Base-by-base conservation (phyloP, 2,797 vertebrate species). In the Tiaroga cobitis region DNA sequence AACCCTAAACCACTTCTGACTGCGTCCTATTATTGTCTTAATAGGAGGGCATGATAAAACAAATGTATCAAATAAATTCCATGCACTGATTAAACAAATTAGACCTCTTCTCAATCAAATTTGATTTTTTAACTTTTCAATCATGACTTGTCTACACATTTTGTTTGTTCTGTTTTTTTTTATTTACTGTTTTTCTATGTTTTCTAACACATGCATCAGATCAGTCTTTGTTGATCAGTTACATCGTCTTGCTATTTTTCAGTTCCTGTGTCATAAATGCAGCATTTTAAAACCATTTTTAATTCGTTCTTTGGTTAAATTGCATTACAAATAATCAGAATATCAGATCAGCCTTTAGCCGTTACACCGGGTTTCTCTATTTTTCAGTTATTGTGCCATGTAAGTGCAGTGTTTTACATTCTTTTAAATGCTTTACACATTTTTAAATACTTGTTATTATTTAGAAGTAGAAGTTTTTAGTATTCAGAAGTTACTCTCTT, bases 11-110 rank as follows among this genome's bases (percentile, higher is more conserved):
- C 54, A 72, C 63, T 70, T 68, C 67, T 41, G 68, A 68, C 26
- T 83, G 19, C 69, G 74, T 86, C 51, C 39, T 65, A 46, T 83
- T 61, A 74, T 34, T 86, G 43, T 49, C 34, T 68, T 85, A 49
- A 51, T 83, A 7, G 9, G 56, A 49, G 32, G 8, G 80, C 29
- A 39, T 39, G 49, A 37, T 15, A 37, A 76, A 56, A 76, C 3
- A 0, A 5, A 51, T 37, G 39, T 34, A 6, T 72, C 11, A 13
- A 39, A 39, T 77, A 9, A 39, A 13, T 51, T 41, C 26, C 32
- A 56, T 5, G 2, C 68, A 41, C 21, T 21, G 32, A 68, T 10
- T 68, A 61, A 18, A 26, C 8, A n/a, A 21, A 39, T 59, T 24
- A 56, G 16, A 41, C 39, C 8, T 41, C 8, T 21, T 8, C 24